A percentile compares a stretch with the other conserved stretches of the same genome.
Conservation (phyloP, 2,888 invertebrate species). For the Pelosia muscerda region DNA sequence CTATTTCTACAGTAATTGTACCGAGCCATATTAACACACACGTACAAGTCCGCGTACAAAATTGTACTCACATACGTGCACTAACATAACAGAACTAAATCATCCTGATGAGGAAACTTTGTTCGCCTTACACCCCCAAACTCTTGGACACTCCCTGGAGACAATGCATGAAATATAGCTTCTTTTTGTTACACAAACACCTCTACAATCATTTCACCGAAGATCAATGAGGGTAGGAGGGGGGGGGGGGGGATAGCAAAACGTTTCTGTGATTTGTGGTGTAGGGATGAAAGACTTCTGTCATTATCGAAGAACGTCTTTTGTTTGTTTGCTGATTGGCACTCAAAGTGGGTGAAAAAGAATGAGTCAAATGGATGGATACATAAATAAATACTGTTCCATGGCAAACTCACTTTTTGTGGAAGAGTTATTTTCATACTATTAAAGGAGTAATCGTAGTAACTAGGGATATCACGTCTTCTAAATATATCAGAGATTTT, state of each 20-base stretch:
- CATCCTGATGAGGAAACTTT: slow-evolving; percentile 29
- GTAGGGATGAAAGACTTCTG: slow-evolving; percentile 13
- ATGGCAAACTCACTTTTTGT: neutral
- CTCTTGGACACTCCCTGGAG: slow-evolving; percentile 41
- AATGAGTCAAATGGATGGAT: neutral
- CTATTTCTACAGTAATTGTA: neutral
- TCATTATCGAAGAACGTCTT: slow-evolving; percentile 9
- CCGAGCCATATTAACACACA: neutral
- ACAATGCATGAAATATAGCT: slow-evolving; percentile 43
- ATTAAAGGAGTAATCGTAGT: neutral
- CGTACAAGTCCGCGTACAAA: neutral
- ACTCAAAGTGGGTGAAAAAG: neutral
- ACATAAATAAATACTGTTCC: neutral
- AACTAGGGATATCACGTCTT: too few species aligned
- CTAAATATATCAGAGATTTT: too few species aligned
- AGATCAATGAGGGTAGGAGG: slow-evolving; percentile 33
- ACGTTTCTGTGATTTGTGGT: slow-evolving; percentile 17
- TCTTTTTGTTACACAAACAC: slow-evolving; percentile 52
- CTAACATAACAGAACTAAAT: slow-evolving; percentile 14
- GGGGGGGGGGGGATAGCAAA: neutral
- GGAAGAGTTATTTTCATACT: neutral
- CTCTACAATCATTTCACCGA: slow-evolving; percentile 42
- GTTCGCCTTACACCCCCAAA: slow-evolving; percentile 27
- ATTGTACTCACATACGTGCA: neutral
- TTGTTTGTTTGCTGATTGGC: slow-evolving; percentile 13